Conservation (phyloP, 2,888 invertebrate species). For the Sphaeridia pumilis region DNA sequence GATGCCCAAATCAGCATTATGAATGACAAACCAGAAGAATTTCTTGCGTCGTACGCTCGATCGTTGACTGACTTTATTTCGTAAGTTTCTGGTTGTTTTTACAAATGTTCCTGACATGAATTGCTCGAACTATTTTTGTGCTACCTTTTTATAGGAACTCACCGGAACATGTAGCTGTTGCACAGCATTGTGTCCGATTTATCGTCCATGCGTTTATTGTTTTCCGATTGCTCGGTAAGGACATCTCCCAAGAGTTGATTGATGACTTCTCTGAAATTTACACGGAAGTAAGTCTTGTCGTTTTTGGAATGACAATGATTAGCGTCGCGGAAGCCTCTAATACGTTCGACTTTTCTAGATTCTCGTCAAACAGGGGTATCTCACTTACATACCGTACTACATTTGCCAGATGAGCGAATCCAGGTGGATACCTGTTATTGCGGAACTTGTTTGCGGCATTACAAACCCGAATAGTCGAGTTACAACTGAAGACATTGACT, state of each 20-base stretch:
- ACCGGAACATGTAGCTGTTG: conserved; percentile 18
- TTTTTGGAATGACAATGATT: too few relatives aligned
- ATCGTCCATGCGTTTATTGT: conserved; percentile 27
- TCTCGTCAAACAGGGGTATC: conserved; percentile 21
- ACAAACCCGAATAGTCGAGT: conserved; percentile 3
- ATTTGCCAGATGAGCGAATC: conserved; percentile 23
- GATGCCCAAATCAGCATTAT: conserved; percentile 24
- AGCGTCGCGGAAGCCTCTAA: too few relatives aligned
- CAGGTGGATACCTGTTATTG: conserved; percentile 24
- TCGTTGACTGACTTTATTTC: conserved; percentile 1
- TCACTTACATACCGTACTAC: conserved; percentile 28
- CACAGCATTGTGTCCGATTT: conserved; percentile 25
- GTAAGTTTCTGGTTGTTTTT: too few relatives aligned
- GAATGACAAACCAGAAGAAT: conserved; percentile 19
- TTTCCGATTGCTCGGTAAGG: conserved; percentile 20
- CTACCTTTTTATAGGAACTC: conserved; percentile 16
- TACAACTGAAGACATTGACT: conserved; percentile 14
- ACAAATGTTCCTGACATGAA: too few relatives aligned
- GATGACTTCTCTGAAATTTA: conserved; percentile 25
- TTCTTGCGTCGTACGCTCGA: conserved; percentile 8
- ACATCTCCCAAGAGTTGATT: conserved; percentile 19
- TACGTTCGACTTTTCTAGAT: conserved; percentile 22
- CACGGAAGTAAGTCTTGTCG: conserved; percentile 20
- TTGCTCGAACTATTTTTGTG: too few relatives aligned
- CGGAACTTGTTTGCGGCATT: conserved; percentile 23